phyloP scores from a whole-genome alignment of 2,888 invertebrate species.

The Podotricha telesiphe region DNA sequence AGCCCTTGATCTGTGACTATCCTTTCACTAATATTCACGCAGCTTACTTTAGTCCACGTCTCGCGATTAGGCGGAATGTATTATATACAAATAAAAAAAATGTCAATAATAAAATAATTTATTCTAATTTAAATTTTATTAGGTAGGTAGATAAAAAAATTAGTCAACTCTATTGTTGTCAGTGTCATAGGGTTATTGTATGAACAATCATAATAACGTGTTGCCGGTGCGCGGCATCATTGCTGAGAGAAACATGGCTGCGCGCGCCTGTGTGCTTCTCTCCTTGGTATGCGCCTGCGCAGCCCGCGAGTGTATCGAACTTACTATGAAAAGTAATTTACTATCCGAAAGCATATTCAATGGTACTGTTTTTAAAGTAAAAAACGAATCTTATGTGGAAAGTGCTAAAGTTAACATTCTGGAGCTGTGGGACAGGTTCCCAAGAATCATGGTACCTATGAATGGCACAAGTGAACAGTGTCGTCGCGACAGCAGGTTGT shows the following conservation, averaged over 20 bases:
- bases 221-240: slow-evolving; percentile 58
- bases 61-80: not conserved
- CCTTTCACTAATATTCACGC: slow-evolving; percentile 6
- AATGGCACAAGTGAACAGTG: slow-evolving; percentile 78
- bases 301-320: slow-evolving; percentile 73
- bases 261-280: slow-evolving; percentile 72
- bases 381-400: slow-evolving; percentile 61
- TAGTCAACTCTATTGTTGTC: slow-evolving; percentile 50
- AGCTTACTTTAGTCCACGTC: not conserved
- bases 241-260: slow-evolving; percentile 67
- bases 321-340: slow-evolving; percentile 65
- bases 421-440: slow-evolving; percentile 71
- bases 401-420: slow-evolving; percentile 63
- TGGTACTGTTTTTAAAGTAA: slow-evolving; percentile 64
- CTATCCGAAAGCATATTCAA: slow-evolving; percentile 65
- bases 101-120: not conserved
- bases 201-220: slow-evolving; percentile 45
- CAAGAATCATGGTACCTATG: slow-evolving; percentile 72
- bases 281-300: slow-evolving; percentile 54
- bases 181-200: slow-evolving; percentile 51
- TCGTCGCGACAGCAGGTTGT: slow-evolving; percentile 67
- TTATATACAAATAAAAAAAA: slow-evolving; percentile 3
- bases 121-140: not conserved
- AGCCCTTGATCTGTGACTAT: slow-evolving; percentile 13
- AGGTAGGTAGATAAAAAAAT: slow-evolving; percentile 33